Evolutionary conservation across 2,113 vertebrate genomes (phyloP).

Genomic region (Sebastes fasciatus): DNA sequence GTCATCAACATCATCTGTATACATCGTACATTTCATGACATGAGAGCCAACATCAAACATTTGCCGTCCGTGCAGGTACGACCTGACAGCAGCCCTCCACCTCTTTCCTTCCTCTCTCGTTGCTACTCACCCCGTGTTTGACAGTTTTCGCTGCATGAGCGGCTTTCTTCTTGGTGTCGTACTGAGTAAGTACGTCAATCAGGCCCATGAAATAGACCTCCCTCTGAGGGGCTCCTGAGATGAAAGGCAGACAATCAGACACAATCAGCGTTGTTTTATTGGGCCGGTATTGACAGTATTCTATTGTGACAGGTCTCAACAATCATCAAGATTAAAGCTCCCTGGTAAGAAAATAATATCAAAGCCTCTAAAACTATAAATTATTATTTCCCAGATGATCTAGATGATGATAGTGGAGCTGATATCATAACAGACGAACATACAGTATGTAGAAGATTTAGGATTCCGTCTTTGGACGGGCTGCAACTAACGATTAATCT

Average conservation of each 20-base stretch:
- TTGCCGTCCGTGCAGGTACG: background rate
- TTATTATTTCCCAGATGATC: background rate
- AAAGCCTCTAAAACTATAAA: background rate
- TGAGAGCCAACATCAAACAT: background rate
- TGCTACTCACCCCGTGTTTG: conserved; percentile 90
- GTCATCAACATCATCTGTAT: background rate
- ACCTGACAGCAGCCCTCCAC: background rate
- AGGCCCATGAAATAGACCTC: conserved; percentile 95
- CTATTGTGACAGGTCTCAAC: background rate
- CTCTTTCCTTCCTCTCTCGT: background rate
- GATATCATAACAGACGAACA: background rate
- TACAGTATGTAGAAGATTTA: background rate
- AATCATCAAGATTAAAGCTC: background rate
- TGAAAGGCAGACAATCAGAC: conserved; percentile 19
- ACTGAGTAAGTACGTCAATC: conserved; percentile 92
- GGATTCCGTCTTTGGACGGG: background rate
- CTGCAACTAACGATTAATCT: background rate
- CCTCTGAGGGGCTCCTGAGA: conserved; percentile 89
- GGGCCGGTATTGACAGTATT: background rate
- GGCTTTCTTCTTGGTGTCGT: conserved; percentile 94
- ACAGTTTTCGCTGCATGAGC: conserved; percentile 93
- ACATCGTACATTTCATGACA: background rate
- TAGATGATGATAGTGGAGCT: background rate
- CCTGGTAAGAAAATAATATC: background rate
- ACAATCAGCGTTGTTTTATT: background rate